Evolutionary conservation across 2,888 invertebrate genomes (phyloP).

Genomic region (Stomorhina lunata): DNA sequence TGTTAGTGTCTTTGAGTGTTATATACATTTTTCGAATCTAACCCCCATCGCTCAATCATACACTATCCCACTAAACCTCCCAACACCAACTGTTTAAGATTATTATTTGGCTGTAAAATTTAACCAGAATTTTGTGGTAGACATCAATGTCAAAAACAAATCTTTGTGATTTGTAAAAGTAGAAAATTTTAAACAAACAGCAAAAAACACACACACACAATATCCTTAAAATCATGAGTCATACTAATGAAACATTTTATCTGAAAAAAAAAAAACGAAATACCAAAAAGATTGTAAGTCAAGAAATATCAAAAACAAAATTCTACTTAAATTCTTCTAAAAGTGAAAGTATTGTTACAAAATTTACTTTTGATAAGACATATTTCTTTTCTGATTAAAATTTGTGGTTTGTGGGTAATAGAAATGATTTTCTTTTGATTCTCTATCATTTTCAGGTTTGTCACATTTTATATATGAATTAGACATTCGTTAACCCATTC

Average conservation of each 20-base stretch:
- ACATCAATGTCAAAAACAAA: constrained; percentile 41
- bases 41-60: no score
- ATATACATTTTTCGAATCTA: not conserved
- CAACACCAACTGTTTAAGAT: constrained; percentile 17
- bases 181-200: not conserved
- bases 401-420: not conserved
- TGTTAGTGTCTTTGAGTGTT: not conserved
- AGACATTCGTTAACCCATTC: no score
- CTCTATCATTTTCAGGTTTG: not conserved
- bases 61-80: not conserved
- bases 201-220: not conserved
- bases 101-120: constrained; percentile 42
- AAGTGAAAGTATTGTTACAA: constrained; percentile 7
- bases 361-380: not conserved
- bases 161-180: constrained; percentile 24
- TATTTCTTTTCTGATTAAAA: not conserved
- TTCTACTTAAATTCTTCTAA: not conserved
- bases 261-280: not conserved
- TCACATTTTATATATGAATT: no score
- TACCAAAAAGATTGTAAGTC: no score
- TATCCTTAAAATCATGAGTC: not conserved
- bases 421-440: not conserved
- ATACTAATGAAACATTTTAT: not conserved
- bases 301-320: not conserved
- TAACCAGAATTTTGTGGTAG: constrained; percentile 48